Evolutionary conservation across 2,113 vertebrate genomes (phyloP).

Genomic region (Neopipo cinnamomea): DNA sequence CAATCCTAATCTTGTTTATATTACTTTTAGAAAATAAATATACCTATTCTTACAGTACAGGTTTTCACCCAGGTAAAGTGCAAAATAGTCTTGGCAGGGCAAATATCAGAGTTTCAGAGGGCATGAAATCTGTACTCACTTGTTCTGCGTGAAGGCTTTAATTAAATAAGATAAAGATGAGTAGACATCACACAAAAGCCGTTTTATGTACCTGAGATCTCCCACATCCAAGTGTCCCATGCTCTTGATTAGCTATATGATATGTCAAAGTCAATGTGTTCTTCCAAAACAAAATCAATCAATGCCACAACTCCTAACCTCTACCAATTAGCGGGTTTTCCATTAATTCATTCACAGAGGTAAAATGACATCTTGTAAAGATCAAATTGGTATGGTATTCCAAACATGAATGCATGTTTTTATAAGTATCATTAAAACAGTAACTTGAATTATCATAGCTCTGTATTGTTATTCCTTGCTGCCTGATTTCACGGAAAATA

Average conservation of each 20-base stretch:
- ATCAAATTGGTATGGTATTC: neutral
- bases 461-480: neutral
- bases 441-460: neutral
- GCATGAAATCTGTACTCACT: neutral
- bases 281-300: neutral
- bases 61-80: neutral
- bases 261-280: neutral
- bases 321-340: neutral
- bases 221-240: neutral
- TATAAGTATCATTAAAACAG: neutral
- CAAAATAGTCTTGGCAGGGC: neutral
- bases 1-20: neutral
- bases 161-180: neutral
- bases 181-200: neutral
- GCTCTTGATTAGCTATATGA: neutral
- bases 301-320: neutral
- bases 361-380: neutral
- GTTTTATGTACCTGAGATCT: neutral
- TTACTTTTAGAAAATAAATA: neutral
- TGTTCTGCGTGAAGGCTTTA: neutral
- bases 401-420: neutral
- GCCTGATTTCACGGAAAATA: neutral
- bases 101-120: neutral
- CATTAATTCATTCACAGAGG: neutral
- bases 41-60: neutral